Base-by-base conservation (phyloP, 2,888 invertebrate genomes). In the Thysanoteuthis rhombus region DNA sequence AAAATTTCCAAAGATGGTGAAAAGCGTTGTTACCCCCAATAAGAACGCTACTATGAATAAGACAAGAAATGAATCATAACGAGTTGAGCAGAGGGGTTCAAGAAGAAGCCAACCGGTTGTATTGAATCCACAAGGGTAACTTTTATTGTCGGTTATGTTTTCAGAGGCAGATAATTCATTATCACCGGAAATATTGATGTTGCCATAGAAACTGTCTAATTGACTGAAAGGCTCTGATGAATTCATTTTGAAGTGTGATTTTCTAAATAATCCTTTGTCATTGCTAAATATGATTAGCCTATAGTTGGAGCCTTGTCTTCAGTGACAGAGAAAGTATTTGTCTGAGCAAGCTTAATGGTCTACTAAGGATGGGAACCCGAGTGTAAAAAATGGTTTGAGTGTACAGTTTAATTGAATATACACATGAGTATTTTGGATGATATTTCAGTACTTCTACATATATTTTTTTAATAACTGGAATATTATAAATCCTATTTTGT, bases 1-100 rank as follows among this genome's bases (percentile, higher is more conserved):
- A 25, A 96, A 94, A 95, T 97, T 97, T 89, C 97, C 97, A 94
- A 96, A 95, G 40, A 96, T 95, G 19, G 97, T 97, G 95, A 96
- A 96, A 19, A 96, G 94, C 6, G 96, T 96, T n/a, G 97, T 95
- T 47, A 96, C 89, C 10, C 95, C 94, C 40, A 97, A 94, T n/a
- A 96, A 93, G 38, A 96, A 94, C n/a, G 96, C 96, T 22, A 96
- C 96, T 28, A 96, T 91, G 36, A 96, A 94, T 39, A 96, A 94
- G 19, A 95, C 94, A 38, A 94, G 93, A 89, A 96, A 95, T 16
- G 96, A 95, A 32, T 94, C 93, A 93, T 95, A 96, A 94, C 95
- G 95, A 19, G 95, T 95, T 36, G 96, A 95, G 94, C 96, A 96
- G 36, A 96, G 94, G 0, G 96, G 96, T 5, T 94, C 94, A 25